Percentiles rank a stretch among this genome's conserved stretches.
These are phyloP conservation scores for Apogon talboti DNA, from an alignment of 2,797 vertebrate genomes.

Conservation along the genomic window DNA sequence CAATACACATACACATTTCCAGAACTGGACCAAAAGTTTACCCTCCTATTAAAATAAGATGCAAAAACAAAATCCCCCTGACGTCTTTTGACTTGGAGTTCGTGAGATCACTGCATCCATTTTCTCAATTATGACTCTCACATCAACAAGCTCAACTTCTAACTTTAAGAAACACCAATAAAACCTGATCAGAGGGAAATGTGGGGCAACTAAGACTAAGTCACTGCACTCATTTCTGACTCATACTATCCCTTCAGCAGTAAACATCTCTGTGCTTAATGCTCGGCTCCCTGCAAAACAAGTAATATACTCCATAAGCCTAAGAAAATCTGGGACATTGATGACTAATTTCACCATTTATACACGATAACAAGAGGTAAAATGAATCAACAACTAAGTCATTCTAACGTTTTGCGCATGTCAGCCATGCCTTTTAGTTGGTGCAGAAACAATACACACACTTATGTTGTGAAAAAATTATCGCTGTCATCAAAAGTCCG, in stretches of 20 bases:
- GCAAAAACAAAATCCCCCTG: neutral
- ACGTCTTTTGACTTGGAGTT: constrained; percentile 3
- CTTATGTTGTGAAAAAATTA: no score
- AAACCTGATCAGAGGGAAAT: constrained; percentile 28
- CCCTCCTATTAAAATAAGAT: neutral
- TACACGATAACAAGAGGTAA: constrained; percentile 7
- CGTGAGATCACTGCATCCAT: constrained; percentile 12
- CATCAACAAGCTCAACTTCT: constrained; percentile 9
- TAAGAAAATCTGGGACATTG: constrained; percentile 35
- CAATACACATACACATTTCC: neutral
- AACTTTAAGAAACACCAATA: constrained; percentile 38
- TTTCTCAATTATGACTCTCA: constrained; percentile 18
- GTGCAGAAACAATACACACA: no score
- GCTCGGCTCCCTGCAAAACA: constrained; percentile 31
- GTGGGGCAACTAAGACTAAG: constrained; percentile 27
- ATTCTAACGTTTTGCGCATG: neutral
- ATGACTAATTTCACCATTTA: constrained; percentile 32
- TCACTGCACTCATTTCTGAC: constrained; percentile 43
- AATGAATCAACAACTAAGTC: constrained; percentile 2
- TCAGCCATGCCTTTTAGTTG: no score
- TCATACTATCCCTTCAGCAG: constrained; percentile 51
- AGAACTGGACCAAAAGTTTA: constrained; percentile 1
- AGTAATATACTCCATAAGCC: constrained; percentile 38
- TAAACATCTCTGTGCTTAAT: constrained; percentile 34
- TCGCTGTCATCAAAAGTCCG: no score